Conservation (phyloP, 2,888 invertebrate genomes). For the Drosophila neotestacea region DNA sequence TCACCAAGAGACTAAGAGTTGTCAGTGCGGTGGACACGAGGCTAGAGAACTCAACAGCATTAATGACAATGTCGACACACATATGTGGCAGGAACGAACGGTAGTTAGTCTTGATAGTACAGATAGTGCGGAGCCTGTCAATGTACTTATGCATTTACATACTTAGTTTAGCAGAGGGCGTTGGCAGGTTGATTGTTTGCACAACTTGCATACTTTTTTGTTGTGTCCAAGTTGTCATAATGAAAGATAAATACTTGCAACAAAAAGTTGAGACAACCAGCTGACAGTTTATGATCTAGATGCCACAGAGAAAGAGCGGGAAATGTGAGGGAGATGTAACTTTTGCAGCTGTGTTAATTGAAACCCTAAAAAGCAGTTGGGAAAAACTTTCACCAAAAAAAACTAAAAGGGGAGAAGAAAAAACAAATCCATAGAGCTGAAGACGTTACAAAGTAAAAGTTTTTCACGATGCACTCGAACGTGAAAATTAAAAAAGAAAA, state of each 20-base stretch:
- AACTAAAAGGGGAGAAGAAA: slow-evolving; percentile 14
- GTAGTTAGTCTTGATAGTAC: slow-evolving; percentile 14
- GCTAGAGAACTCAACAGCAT: slow-evolving; percentile 25
- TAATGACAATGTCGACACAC: slow-evolving; percentile 64
- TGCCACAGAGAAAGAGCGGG: neutral
- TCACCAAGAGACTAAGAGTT: slow-evolving; percentile 28
- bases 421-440: slow-evolving; percentile 32
- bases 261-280: slow-evolving; percentile 53
- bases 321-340: slow-evolving; percentile 1
- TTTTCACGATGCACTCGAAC: slow-evolving; percentile 61
- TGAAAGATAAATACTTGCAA: slow-evolving; percentile 69
- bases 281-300: slow-evolving; percentile 45
- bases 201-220: slow-evolving; percentile 64
- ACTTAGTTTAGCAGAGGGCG: slow-evolving; percentile 52
- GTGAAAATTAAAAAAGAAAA: slow-evolving; percentile 57
- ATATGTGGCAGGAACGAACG: slow-evolving; percentile 26
- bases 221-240: slow-evolving; percentile 59
- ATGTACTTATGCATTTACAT: slow-evolving; percentile 32
- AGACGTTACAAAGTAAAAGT: slow-evolving; percentile 74
- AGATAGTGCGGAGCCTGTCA: slow-evolving; percentile 34
- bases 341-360: slow-evolving; percentile 47
- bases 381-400: slow-evolving; percentile 69
- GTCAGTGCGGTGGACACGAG: slow-evolving; percentile 8
- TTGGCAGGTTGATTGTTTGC: slow-evolving; percentile 73
- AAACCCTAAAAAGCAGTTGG: slow-evolving; percentile 48